Percentiles rank a stretch among this genome's conserved stretches.
Conservation (phyloP, 2,797 vertebrate genomes). For the Sebastiscus tertius region DNA sequence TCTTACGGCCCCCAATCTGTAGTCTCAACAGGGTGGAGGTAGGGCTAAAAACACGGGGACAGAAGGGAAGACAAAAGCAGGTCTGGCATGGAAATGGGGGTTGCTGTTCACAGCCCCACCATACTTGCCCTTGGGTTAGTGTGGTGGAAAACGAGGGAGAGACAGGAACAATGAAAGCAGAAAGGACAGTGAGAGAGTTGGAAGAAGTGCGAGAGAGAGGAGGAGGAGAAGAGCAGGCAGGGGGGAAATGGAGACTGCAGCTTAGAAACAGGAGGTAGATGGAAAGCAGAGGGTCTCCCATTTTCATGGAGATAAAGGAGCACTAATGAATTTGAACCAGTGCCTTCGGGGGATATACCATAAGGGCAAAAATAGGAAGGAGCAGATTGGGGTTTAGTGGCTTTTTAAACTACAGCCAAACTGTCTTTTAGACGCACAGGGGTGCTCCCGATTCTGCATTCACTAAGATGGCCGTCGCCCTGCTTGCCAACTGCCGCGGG, state of each 20-base stretch:
- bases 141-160: constrained; percentile 44
- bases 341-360: constrained; percentile 72
- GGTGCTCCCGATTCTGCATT: constrained; percentile 65
- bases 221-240: constrained; percentile 5
- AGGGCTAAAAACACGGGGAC: constrained; percentile 45
- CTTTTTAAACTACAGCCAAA: constrained; percentile 72
- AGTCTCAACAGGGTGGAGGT: constrained; percentile 59
- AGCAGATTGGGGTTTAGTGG: constrained; percentile 71
- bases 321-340: constrained; percentile 79
- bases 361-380: constrained; percentile 70
- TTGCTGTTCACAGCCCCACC: constrained; percentile 32
- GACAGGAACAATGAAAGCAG: constrained; percentile 42
- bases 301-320: constrained; percentile 79
- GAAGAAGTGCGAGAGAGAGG: not conserved
- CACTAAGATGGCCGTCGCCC: constrained; percentile 60
- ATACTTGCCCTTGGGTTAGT: constrained; percentile 63
- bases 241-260: constrained; percentile 42
- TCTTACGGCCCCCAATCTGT: constrained; percentile 68
- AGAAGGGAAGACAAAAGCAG: constrained; percentile 68
- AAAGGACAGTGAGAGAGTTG: constrained; percentile 24
- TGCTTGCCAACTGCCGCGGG: constrained; percentile 66
- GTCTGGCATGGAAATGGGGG: constrained; percentile 54
- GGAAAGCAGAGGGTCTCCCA: constrained; percentile 62
- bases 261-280: constrained; percentile 73
- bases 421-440: constrained; percentile 59